phyloP scores from a whole-genome alignment of 2,888 invertebrate species.

The Bombylius major region DNA sequence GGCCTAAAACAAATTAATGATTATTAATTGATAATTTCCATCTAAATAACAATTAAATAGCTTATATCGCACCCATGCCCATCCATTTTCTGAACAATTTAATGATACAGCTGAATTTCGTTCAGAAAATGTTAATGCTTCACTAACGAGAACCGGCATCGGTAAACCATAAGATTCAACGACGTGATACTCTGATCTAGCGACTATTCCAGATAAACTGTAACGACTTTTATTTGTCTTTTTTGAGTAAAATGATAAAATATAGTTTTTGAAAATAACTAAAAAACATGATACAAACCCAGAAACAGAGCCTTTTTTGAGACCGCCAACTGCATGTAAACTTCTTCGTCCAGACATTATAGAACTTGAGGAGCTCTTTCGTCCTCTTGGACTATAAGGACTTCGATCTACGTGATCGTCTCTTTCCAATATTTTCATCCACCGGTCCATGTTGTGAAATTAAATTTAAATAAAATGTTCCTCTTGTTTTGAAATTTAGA shows the following conservation, averaged over 20 bases:
- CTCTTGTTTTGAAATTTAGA: too few species aligned
- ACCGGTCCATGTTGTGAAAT: slow-evolving; percentile 21
- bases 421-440: slow-evolving; percentile 15
- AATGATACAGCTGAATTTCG: slow-evolving; percentile 40
- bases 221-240: slow-evolving; percentile 31
- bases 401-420: slow-evolving; percentile 13
- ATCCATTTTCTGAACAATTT: slow-evolving; percentile 40
- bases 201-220: slow-evolving; percentile 52
- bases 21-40: not conserved
- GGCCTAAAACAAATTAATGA: slow-evolving; percentile 42
- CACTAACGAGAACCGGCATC: slow-evolving; percentile 77
- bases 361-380: slow-evolving; percentile 21
- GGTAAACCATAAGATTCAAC: slow-evolving; percentile 72
- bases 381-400: slow-evolving; percentile 22
- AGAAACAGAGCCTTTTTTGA: slow-evolving; percentile 22
- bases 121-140: slow-evolving; percentile 71
- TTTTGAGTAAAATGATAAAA: not conserved
- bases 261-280: not conserved
- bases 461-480: too few species aligned
- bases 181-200: slow-evolving; percentile 58
- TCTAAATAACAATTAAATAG: not conserved
- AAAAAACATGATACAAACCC: slow-evolving; percentile 14
- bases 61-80: slow-evolving; percentile 38
- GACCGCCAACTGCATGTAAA: slow-evolving; percentile 20
- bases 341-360: slow-evolving; percentile 23